Base-by-base conservation (phyloP, 1,140 invertebrate genomes). In the Spodoptera litura region DNA sequence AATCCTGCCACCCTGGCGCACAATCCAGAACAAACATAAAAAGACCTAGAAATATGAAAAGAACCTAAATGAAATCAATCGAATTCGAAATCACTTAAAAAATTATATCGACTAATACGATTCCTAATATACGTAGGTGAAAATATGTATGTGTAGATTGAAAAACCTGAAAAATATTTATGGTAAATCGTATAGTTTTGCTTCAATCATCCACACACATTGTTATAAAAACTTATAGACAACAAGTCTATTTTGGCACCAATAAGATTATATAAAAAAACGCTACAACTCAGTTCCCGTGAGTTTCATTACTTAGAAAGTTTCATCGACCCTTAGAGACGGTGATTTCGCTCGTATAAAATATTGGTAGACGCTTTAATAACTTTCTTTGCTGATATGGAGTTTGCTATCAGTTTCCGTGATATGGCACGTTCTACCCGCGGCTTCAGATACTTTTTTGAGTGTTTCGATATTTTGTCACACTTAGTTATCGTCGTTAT, bases 351-450 rank as follows among this genome's bases (percentile, higher is more conserved):
- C 79, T 85, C 84, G 85, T 88, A 89, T 89, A 90, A 91, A 92
- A 91, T 92, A 90, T 90, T 85, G 84, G 85, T 81, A 85, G 85
- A 72, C 78, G 83, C 87, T 88, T 87, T 88, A 86, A 92, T 91
- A 91, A 90, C 88, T 90, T 89, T 81, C 27, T 71, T 76, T 59
- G 78, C 70, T 86, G 86, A 87, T 90, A 85, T 80, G 75, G 85
- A 90, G 78, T 90, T 90, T 78, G 78, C 80, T 82, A 79, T 85
- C 81, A 76, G 73, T 84, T 80, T 58, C 68, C 78, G 77, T 84
- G 89, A 89, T 91, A 89, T 56, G 84, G 85, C 88, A 88, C 87
- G 89, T 80, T 83, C 53, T 59, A 62, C 66, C 72, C 71, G 71
- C 83, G 81, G 83, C 83, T 81, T 79, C 53, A 25, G 80, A 81